phyloP scores from a whole-genome alignment of 2,797 vertebrate genomes.

The Somateria mollissima region DNA sequence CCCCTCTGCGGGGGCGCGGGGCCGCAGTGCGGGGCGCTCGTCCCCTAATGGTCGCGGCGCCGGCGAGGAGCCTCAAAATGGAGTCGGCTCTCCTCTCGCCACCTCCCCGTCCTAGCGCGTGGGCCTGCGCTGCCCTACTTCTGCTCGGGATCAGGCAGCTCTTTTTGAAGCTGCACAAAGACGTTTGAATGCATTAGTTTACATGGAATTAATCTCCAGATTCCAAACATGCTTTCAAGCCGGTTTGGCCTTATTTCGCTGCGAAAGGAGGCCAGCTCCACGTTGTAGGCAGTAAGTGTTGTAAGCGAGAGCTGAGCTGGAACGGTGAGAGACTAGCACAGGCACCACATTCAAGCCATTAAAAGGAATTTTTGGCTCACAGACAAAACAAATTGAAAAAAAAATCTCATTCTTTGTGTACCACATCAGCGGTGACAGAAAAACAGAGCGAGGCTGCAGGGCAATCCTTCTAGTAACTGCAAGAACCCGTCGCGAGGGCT shows the following conservation, averaged over 20 bases:
- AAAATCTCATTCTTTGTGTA: slow-evolving; percentile 44
- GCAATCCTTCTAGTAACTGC: background rate
- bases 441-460: background rate
- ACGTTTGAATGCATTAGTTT: slow-evolving; percentile 57
- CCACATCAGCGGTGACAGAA: background rate
- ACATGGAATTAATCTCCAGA: slow-evolving; percentile 67
- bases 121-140: slow-evolving; percentile 16
- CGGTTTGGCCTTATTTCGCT: slow-evolving; percentile 53
- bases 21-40: accelerated
- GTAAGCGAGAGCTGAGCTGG: slow-evolving; percentile 12
- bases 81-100: background rate
- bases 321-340: background rate
- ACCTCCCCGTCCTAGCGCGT: background rate
- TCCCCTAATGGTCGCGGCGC: background rate
- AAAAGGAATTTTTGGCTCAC: slow-evolving; percentile 48
- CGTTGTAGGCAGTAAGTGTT: slow-evolving; percentile 4
- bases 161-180: slow-evolving; percentile 45
- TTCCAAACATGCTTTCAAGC: slow-evolving; percentile 65
- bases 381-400: slow-evolving; percentile 54
- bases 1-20: background rate
- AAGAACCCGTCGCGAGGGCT: accelerated
- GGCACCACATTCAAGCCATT: slow-evolving; percentile 30
- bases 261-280: slow-evolving; percentile 42
- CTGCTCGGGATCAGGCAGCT: slow-evolving; percentile 31
- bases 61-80: background rate